Evolutionary conservation across 2,113 vertebrate genomes (phyloP).

Genomic region (Paracanthobrama guichenoti): DNA sequence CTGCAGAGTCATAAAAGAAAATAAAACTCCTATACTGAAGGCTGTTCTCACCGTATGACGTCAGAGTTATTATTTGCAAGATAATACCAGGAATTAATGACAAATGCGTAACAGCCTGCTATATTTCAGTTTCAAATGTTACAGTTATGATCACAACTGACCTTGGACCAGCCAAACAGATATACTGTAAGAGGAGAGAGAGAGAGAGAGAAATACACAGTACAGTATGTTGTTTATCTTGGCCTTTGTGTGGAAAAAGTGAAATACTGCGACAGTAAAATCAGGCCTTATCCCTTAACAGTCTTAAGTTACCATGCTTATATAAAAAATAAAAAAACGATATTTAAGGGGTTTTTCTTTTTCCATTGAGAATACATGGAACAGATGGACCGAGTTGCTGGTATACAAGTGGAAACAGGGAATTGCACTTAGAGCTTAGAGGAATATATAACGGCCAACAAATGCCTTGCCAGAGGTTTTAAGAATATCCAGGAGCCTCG

Average conservation of each 20-base stretch:
- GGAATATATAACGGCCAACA: background rate
- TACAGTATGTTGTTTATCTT: conserved; percentile 6
- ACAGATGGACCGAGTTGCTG: conserved; percentile 33
- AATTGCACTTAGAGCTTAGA: conserved; percentile 8
- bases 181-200: background rate
- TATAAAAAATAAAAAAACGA: conserved; percentile 24
- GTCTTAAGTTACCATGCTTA: conserved; percentile 36
- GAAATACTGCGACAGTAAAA: conserved; percentile 9
- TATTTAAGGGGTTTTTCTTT: background rate
- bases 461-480: conserved; percentile 2
- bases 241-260: background rate
- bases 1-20: conserved; percentile 18
- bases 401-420: background rate
- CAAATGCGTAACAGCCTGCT: background rate
- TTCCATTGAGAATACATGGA: background rate
- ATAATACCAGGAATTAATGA: conserved; percentile 21
- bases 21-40: background rate
- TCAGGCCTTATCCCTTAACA: background rate
- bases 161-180: background rate
- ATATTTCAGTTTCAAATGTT: background rate
- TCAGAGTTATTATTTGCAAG: background rate
- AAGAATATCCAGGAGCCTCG: conserved; percentile 6
- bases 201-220: background rate
- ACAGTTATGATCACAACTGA: background rate
- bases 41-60: background rate